phyloP scores from a whole-genome alignment of 2,888 invertebrate genomes.

The Eupithecia insigniata region DNA sequence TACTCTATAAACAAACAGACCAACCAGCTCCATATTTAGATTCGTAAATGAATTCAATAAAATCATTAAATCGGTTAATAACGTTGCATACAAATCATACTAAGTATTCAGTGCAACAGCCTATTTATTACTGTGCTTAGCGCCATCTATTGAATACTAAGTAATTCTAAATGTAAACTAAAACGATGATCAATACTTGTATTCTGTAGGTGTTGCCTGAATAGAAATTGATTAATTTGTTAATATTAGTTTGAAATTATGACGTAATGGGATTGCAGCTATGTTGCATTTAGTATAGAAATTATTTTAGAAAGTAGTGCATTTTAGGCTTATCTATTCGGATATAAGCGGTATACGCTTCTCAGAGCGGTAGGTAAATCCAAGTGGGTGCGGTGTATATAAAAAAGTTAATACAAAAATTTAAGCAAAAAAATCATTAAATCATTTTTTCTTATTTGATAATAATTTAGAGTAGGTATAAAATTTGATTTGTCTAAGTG shows the following conservation, averaged over 20 bases:
- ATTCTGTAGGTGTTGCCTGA: constrained; percentile 10
- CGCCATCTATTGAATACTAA: constrained; percentile 28
- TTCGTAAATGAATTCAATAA: constrained; percentile 22
- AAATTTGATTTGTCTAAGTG: too few relatives aligned
- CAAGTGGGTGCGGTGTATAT: too few relatives aligned
- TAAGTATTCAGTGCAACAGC: constrained; percentile 26
- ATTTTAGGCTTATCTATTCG: background rate
- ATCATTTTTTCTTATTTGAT: too few relatives aligned
- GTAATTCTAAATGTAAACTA: background rate
- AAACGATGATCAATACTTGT: constrained; percentile 5
- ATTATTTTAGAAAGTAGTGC: background rate
- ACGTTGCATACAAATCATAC: constrained; percentile 22
- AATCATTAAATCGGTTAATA: constrained; percentile 16
- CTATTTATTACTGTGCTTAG: constrained; percentile 23
- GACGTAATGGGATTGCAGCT: background rate
- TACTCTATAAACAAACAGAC: constrained; percentile 2
- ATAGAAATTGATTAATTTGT: constrained; percentile 24
- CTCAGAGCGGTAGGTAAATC: background rate
- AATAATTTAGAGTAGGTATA: too few relatives aligned
- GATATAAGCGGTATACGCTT: background rate
- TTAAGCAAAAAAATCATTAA: too few relatives aligned
- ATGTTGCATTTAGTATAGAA: background rate
- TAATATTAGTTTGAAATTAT: background rate
- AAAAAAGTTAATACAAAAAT: too few relatives aligned
- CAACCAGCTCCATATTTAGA: constrained; percentile 23